Conservation (phyloP, 2,888 invertebrate species). For the Drosophila incognita region DNA sequence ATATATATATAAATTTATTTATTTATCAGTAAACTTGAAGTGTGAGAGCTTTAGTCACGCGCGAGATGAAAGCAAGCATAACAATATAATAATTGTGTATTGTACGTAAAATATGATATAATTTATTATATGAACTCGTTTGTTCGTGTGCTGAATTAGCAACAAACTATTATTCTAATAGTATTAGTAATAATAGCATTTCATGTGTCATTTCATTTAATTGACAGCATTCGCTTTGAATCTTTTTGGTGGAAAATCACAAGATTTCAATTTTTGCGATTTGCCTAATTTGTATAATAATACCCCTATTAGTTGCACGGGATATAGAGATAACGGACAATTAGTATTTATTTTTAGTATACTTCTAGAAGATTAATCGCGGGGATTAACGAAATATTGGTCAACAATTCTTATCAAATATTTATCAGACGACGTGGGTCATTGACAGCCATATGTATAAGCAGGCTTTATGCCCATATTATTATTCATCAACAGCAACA, state of each 20-base stretch:
- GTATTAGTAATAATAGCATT: conserved; percentile 1
- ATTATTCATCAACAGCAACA: conserved; percentile 22
- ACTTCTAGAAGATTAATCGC: not conserved
- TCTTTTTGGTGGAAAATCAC: not conserved
- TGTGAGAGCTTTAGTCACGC: conserved; percentile 59
- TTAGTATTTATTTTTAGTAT: not conserved
- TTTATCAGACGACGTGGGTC: conserved; percentile 41
- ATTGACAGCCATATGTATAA: conserved; percentile 44
- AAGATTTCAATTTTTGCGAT: not conserved
- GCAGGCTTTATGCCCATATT: conserved; percentile 1
- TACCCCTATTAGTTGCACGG: not conserved
- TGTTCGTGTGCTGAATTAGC: conserved; percentile 5
- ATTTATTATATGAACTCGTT: conserved; percentile 6
- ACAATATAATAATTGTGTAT: conserved; percentile 10
- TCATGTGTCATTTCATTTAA: conserved; percentile 11
- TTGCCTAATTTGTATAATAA: not conserved
- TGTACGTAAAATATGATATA: conserved; percentile 9
- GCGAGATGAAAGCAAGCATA: conserved; percentile 58
- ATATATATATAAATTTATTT: not conserved
- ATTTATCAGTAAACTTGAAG: conserved; percentile 33
- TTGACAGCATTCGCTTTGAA: conserved; percentile 8
- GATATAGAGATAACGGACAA: not conserved
- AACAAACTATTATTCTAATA: conserved; percentile 23
- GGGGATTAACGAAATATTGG: not conserved
- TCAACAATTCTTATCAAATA: conserved; percentile 13